Conservation (phyloP, 2,888 invertebrate species). For the Neoitamus cyanurus region DNA sequence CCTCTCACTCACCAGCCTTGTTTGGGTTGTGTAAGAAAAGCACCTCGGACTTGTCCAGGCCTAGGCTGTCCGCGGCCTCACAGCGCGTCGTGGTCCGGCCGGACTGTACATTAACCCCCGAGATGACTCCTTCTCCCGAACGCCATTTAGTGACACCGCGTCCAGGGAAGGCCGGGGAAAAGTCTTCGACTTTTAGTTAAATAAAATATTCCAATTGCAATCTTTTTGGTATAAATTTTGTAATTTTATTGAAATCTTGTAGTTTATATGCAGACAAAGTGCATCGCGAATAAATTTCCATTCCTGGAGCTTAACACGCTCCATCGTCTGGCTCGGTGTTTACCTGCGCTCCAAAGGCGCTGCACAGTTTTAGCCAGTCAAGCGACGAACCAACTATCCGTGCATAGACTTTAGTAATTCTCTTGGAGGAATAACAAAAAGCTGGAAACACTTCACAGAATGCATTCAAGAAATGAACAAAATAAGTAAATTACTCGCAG, state of each 20-base stretch:
- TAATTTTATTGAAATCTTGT: constrained; percentile 52
- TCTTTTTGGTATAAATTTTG: constrained; percentile 50
- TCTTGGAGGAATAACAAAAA: constrained; percentile 15
- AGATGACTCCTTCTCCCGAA: neutral
- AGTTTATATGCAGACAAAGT: constrained; percentile 53
- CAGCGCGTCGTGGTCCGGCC: neutral
- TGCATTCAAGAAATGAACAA: constrained; percentile 1
- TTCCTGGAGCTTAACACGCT: constrained; percentile 21
- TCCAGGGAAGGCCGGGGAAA: neutral
- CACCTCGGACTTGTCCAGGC: neutral
- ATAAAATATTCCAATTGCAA: constrained; percentile 52
- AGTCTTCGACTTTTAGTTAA: constrained; percentile 30
- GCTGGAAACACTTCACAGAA: neutral
- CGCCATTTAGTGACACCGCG: neutral
- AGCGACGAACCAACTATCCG: constrained; percentile 15
- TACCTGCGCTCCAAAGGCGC: neutral
- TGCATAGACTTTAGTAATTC: constrained; percentile 27
- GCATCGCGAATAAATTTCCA: constrained; percentile 51
- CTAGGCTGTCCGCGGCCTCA: neutral
- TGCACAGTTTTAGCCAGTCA: constrained; percentile 8
- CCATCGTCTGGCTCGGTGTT: neutral
- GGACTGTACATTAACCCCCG: neutral
- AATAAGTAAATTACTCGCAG: constrained; percentile 20
- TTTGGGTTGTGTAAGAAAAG: constrained; percentile 7
- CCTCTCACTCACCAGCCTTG: neutral